phyloP scores from a whole-genome alignment of 1,140 invertebrate genomes.

The Drosophila parabipectinata region DNA sequence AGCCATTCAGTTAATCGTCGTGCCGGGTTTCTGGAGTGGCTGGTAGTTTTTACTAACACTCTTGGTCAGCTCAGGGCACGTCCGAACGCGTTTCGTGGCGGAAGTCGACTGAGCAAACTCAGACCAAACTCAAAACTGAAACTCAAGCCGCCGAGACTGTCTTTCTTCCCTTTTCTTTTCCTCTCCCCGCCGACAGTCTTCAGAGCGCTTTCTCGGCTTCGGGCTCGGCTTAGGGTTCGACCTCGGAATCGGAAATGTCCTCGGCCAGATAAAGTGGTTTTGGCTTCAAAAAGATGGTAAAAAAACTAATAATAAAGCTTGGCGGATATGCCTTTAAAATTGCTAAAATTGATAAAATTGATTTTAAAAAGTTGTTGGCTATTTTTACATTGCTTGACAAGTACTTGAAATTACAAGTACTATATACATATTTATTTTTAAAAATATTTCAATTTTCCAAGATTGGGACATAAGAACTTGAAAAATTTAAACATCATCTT shows the following conservation, averaged over 20 bases:
- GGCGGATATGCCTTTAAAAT: too few species aligned
- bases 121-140: slow-evolving; percentile 19
- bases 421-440: too few species aligned
- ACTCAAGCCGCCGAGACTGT: slow-evolving; percentile 24
- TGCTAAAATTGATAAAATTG: too few species aligned
- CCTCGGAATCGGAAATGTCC: neutral
- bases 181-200: slow-evolving; percentile 3
- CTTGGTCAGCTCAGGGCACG: slow-evolving; percentile 49
- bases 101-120: slow-evolving; percentile 75
- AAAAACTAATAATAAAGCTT: too few species aligned
- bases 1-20: slow-evolving; percentile 27
- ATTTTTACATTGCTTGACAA: too few species aligned
- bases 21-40: slow-evolving; percentile 8
- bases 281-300: neutral
- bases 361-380: too few species aligned
- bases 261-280: neutral
- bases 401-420: too few species aligned
- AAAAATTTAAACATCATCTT: too few species aligned
- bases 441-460: too few species aligned
- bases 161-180: slow-evolving; percentile 21
- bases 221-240: neutral
- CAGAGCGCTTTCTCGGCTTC: neutral
- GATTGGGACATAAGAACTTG: too few species aligned
- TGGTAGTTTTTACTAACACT: neutral
- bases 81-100: slow-evolving; percentile 73